Evolutionary conservation across 2,113 vertebrate genomes (phyloP).

Genomic region (Spheniscus mendiculus): DNA sequence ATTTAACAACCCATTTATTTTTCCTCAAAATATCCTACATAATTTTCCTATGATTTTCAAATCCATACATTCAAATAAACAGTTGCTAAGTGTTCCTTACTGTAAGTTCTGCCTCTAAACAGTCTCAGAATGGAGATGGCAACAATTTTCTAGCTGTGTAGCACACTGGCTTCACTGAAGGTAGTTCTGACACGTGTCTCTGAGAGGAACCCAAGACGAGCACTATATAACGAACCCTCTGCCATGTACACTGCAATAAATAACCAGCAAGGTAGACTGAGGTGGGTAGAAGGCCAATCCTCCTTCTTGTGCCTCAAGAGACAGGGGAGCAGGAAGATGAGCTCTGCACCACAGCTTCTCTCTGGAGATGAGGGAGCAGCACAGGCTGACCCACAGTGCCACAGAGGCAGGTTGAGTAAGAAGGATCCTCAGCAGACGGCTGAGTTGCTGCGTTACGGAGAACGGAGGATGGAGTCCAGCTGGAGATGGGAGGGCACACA

Average conservation of each 20-base stretch:
- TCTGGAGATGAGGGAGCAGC: not conserved
- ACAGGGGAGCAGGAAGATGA: not conserved
- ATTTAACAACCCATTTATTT: not conserved
- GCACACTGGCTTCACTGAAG: not conserved
- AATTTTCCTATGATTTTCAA: not conserved
- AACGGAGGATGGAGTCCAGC: not conserved
- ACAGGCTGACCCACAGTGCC: not conserved
- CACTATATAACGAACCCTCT: not conserved
- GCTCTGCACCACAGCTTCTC: not conserved
- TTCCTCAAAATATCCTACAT: not conserved
- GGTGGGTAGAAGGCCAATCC: not conserved
- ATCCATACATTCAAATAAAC: not conserved
- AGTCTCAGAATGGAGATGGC: not conserved
- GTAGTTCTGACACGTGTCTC: not conserved
- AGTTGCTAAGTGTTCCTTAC: not conserved
- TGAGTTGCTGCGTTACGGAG: not conserved
- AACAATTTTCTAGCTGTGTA: not conserved
- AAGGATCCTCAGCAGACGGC: not conserved
- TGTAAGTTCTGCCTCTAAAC: not conserved
- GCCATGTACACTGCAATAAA: not conserved
- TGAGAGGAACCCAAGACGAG: not conserved
- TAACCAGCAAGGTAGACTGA: not conserved
- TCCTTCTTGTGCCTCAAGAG: not conserved
- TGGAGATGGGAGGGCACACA: not conserved
- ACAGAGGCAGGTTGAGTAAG: not conserved